Base-by-base conservation (phyloP, 2,797 vertebrate genomes). In the Scomberomorus guttatus region DNA sequence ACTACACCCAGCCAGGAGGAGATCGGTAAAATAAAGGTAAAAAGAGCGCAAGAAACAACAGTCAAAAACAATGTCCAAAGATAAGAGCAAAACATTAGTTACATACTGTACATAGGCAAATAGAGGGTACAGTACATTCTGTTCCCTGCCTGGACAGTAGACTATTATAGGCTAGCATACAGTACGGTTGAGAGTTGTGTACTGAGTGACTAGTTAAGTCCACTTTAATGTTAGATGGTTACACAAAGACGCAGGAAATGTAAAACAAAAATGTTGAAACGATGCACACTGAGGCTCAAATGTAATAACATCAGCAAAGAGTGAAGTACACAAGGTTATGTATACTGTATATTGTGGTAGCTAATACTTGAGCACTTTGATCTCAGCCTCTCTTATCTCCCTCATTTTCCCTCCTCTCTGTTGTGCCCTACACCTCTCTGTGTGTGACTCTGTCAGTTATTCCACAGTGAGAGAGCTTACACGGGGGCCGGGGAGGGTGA, bases 391-490 rank as follows among this genome's bases (percentile, higher is more conserved):
- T 79, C 87, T 81, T 66, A 80, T 87, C 82, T 57, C 54, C 52
- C 60, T 88, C 62, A 77, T 84, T 79, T 80, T 73, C 67, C 62
- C 72, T 72, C 75, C 59, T 78, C 77, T 85, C 75, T 68, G 77
- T 56, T 80, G 76, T 72, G 76, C 72, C 75, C 85, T 51, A 22
- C 75, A 77, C 83, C 70, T 81, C 82, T 83, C 68, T 58, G 71
- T 64, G 75, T 80, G 74, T 54, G 64, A 83, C 84, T 89, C 76
- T 2, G 39, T 81, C 87, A 69, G 75, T 81, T 86, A 80, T 74
- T 79, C 81, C 85, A 77, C 82, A 65, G 76, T 54, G 79, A 79
- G 68, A 71, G 75, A 55, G 83, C 82, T 74, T 74, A 72, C 58
- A 66, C 18, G 51, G 67, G 72, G 75, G 71, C 75, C 7, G n/a